A percentile compares a stretch with the other conserved stretches of the same genome.
Evolutionary conservation across 2,113 vertebrate species (phyloP).

Genomic region (Passer montanus): DNA sequence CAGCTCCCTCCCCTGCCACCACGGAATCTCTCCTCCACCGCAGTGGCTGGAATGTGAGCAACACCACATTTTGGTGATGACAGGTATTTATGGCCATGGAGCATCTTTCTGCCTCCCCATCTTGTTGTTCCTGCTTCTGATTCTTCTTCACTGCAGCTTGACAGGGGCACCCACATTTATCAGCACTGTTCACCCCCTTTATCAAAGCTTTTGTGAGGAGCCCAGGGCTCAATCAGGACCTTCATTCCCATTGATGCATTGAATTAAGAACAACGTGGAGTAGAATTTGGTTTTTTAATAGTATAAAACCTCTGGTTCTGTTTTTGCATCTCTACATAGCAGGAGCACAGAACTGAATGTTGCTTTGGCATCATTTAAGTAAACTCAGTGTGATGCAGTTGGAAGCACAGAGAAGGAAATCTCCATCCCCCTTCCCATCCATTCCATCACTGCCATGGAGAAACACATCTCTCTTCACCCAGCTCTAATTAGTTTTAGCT

Average conservation of each 20-base stretch:
- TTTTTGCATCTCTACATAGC: background rate
- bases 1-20: background rate
- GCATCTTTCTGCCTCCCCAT: background rate
- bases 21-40: background rate
- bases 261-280: background rate
- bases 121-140: background rate
- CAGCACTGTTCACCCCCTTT: background rate
- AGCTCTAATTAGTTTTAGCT: constrained; percentile 35
- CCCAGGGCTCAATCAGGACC: background rate
- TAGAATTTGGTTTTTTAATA: constrained; percentile 32
- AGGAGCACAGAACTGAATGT: background rate
- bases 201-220: background rate
- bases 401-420: constrained; percentile 31
- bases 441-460: background rate
- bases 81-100: background rate
- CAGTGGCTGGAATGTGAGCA: fast-evolving
- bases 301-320: background rate
- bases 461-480: background rate
- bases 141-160: background rate
- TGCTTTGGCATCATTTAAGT: constrained; percentile 11
- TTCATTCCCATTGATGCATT: background rate
- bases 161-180: background rate
- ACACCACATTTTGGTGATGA: background rate
- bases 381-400: constrained; percentile 30
- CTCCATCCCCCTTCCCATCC: background rate